Evolutionary conservation across 1,140 invertebrate species (phyloP), one percentile per base, ranked within the genome.

Genomic region (Sitophilus oryzae): DNA sequence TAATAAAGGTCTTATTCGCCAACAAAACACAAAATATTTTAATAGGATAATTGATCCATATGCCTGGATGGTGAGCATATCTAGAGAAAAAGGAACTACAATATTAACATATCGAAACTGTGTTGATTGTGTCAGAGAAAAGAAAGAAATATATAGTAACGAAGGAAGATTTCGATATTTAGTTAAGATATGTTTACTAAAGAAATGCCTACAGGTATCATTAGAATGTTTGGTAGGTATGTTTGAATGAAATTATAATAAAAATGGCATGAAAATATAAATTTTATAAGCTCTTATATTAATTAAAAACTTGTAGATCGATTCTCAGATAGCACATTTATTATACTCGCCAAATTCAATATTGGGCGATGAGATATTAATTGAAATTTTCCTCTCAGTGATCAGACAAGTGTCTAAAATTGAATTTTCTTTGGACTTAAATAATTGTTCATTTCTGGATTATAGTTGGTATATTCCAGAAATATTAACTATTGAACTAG

Each of bases 311-410:
- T 58, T 60, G 43, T 43, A 60, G 60, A 44, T 52, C 1, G 58
- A 44, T 42, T 50, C 22, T 22, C 22, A 56, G 18, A 44, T 41
- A 58, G 21, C 11, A 14, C 14, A 43, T 54, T 56, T 38, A 8
- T 38, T 64, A 36, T 65, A 66, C 48, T 51, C 50, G 6, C 35
- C 60, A 53, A 60, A 59, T 57, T 64, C 60, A 10, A 62, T 70
- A 36, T 41, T 70, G 14, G 78, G 78, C 11, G 75, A 81, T 66
- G 77, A 79, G 66, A 82, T 81, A 56, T 58, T 82, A 16, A 70
- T 73, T 0, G 75, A 82, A 68, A 81, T 82, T 61, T 72, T 81
- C 43, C 51, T 80, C 40, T 81, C 80, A 0, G 76, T 80, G 23
- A 66, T 82, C 19, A 58, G 76, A 47, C 77, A 80, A 70, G 74